Evolutionary conservation across 2,113 vertebrate species (phyloP), one percentile per base, ranked within the genome.

Genomic region (Cettia cetti): DNA sequence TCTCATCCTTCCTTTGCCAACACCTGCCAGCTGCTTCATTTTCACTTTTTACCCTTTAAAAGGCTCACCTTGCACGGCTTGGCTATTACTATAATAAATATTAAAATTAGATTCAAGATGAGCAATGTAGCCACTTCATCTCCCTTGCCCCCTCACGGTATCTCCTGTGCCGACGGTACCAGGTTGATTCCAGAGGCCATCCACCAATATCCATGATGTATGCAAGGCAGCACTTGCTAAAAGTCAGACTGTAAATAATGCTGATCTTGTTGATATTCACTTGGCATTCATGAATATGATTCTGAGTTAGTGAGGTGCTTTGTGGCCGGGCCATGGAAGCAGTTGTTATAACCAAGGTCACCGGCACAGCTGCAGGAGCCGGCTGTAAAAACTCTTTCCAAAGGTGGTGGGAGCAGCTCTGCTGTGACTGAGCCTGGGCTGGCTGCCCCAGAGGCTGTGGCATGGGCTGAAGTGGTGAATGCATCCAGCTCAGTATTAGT

Each of bases 31-130:
- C 90, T 95, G 95, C 82, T 84, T 94, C 90, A 92, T 96, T 95
- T 95, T 93, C 93, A 96, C 86, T 91, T 96, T 92, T 94, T 95
- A 97, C 95, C 96, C 96, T 97, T 95, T 97, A 96, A 92, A 95
- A 96, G 77, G 92, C 93, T 97, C 94, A 95, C 91, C 89, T 95
- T 85, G 86, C 61, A 52, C 84, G 37, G 92, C 86, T 92, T 91
- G 89, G 77, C 86, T 87, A 69, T 95, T 94, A 94, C 83, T 71
- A 80, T 89, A 94, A 97, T 92, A 96, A 97, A 97, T 95, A 95
- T 86, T 95, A 95, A 94, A 95, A 95, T 89, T 76, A 75, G 91
- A 90, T 93, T 93, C 77, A 92, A 95, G 86, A 92, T 82, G 86
- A 95, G 81, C 93, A 94, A 37, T 13, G 80, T 11, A 96, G 91